These are phyloP conservation scores for Pachydiplax longipennis DNA, from an alignment of 2,888 invertebrate species.

Conservation along the genomic window DNA sequence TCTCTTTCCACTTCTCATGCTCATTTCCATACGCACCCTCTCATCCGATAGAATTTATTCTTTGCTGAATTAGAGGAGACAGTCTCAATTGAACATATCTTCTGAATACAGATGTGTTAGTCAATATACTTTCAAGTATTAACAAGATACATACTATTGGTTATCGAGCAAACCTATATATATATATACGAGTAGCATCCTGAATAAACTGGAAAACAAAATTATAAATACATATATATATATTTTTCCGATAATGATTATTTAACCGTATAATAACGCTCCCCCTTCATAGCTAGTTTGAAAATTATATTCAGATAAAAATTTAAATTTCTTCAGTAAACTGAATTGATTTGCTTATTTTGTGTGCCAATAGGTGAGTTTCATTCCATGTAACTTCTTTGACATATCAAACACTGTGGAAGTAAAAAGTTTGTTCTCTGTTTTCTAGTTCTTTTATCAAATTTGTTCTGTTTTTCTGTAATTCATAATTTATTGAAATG, in stretches of 20 bases:
- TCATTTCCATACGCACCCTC: not conserved
- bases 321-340: not conserved
- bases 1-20: not conserved
- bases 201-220: not conserved
- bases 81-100: not conserved
- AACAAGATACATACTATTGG: not conserved
- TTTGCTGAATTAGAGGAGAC: not conserved
- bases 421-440: not conserved
- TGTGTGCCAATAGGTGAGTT: not conserved
- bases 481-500: slow-evolving; percentile 21
- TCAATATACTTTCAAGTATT: not conserved
- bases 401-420: not conserved
- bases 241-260: not conserved
- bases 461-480: not conserved
- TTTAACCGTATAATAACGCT: not conserved
- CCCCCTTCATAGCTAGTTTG: not conserved
- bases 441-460: not conserved
- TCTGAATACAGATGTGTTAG: not conserved
- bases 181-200: not conserved
- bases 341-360: not conserved
- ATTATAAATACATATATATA: not conserved
- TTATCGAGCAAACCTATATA: not conserved
- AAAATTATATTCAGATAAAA: not conserved
- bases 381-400: not conserved
- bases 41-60: not conserved